Percentiles rank a stretch among this genome's conserved stretches.
Conservation (phyloP, 2,888 invertebrate genomes). For the Schrankia costaestrigalis region DNA sequence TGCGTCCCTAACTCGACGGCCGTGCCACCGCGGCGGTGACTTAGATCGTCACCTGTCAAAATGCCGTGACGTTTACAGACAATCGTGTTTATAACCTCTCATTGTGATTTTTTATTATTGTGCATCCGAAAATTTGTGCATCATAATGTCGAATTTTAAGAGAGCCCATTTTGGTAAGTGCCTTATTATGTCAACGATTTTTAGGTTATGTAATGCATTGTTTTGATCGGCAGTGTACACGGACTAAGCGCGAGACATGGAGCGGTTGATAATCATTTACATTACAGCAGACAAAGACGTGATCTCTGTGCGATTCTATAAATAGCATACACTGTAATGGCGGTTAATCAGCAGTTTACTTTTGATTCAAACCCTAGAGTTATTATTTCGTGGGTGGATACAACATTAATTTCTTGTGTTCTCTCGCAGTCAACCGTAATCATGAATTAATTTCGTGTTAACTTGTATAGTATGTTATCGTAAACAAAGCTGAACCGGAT, state of each 20-base stretch:
- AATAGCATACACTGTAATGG: slow-evolving; percentile 70
- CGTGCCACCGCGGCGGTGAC: slow-evolving; percentile 54
- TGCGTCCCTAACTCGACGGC: slow-evolving; percentile 36
- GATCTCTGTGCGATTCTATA: slow-evolving; percentile 76
- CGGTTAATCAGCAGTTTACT: slow-evolving; percentile 74
- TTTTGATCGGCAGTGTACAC: slow-evolving; percentile 49
- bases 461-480: slow-evolving; percentile 30
- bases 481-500: slow-evolving; percentile 35
- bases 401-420: slow-evolving; percentile 32
- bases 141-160: slow-evolving; percentile 57
- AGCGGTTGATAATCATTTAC: slow-evolving; percentile 63
- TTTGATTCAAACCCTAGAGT: slow-evolving; percentile 56
- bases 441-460: slow-evolving; percentile 43
- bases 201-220: slow-evolving; percentile 62
- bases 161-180: slow-evolving; percentile 62
- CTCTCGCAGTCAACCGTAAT: slow-evolving; percentile 30
- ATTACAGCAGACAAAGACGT: slow-evolving; percentile 75
- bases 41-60: slow-evolving; percentile 69
- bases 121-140: slow-evolving; percentile 50
- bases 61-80: slow-evolving; percentile 62
- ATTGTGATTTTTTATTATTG: slow-evolving; percentile 49
- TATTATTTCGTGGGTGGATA: slow-evolving; percentile 26
- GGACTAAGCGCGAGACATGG: slow-evolving; percentile 32
- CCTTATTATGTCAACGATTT: slow-evolving; percentile 36
- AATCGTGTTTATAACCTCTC: slow-evolving; percentile 59